Evolutionary conservation across 1,140 invertebrate genomes (phyloP).

Genomic region (Panagrolaimus sp.): DNA sequence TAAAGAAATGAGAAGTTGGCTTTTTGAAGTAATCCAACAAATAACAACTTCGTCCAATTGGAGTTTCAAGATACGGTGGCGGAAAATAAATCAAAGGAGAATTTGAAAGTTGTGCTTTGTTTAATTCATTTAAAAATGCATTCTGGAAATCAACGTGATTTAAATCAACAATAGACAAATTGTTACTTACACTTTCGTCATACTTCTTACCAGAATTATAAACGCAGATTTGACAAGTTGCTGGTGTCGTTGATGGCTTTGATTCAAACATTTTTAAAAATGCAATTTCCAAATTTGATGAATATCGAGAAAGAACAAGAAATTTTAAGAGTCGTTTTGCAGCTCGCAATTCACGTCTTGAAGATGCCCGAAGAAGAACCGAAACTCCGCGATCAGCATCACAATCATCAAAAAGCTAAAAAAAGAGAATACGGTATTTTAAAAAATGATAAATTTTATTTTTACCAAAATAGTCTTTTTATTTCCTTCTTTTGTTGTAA

Average conservation of each 20-base stretch:
- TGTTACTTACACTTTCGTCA: too few species aligned
- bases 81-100: conserved; percentile 79
- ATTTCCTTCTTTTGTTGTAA: conserved; percentile 65
- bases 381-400: conserved; percentile 79
- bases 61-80: conserved; percentile 81
- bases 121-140: conserved; percentile 70
- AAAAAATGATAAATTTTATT: background rate
- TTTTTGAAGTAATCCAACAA: conserved; percentile 73
- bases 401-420: conserved; percentile 79
- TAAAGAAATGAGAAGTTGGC: conserved; percentile 68
- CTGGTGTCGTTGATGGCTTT: conserved; percentile 53
- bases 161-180: background rate
- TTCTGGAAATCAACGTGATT: conserved; percentile 68
- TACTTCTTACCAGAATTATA: conserved; percentile 70
- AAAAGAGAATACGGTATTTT: conserved; percentile 10
- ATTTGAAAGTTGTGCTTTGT: conserved; percentile 72
- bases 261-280: conserved; percentile 50
- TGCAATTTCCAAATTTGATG: conserved; percentile 37
- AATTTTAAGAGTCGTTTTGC: conserved; percentile 58
- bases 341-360: conserved; percentile 69
- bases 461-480: conserved; percentile 45
- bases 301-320: conserved; percentile 38
- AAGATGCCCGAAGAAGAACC: conserved; percentile 76
- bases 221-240: conserved; percentile 86
- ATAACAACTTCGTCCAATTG: conserved; percentile 72